Percentiles rank a stretch among this genome's conserved stretches.
Conservation (phyloP, 2,888 invertebrate species). For the Drosophila nigricruria region DNA sequence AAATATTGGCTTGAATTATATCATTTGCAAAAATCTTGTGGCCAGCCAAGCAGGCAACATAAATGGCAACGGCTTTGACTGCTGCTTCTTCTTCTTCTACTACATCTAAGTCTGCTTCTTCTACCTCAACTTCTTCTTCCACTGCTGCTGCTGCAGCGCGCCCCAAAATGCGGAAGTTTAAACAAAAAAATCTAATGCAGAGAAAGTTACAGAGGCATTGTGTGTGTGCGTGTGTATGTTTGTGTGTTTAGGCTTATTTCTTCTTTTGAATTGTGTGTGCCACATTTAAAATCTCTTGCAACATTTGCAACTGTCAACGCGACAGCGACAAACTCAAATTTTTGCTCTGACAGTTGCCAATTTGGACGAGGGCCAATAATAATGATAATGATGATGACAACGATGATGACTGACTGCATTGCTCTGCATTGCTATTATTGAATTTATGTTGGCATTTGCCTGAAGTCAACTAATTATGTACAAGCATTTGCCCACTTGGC, state of each 20-base stretch:
- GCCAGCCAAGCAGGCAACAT: conserved; percentile 74
- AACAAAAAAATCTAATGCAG: conserved; percentile 48
- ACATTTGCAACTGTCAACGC: conserved; percentile 79
- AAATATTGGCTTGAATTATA: conserved; percentile 77
- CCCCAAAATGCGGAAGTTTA: conserved; percentile 77
- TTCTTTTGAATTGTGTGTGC: conserved; percentile 13
- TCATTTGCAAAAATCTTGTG: conserved; percentile 76
- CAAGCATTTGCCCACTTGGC: conserved; percentile 5
- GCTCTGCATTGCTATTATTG: conserved; percentile 39
- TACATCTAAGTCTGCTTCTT: conserved; percentile 20
- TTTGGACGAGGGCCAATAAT: conserved; percentile 72
- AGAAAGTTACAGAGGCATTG: conserved; percentile 10
- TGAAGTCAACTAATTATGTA: conserved; percentile 10
- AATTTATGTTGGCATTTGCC: conserved; percentile 32
- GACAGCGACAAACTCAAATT: conserved; percentile 55
- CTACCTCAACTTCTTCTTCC: conserved; percentile 19
- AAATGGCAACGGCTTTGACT: conserved; percentile 54
- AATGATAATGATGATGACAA: conserved; percentile 26
- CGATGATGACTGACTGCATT: conserved; percentile 9
- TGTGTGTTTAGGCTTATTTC: conserved; percentile 17
- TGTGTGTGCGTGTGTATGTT: conserved; percentile 9
- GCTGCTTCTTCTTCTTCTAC: conserved; percentile 14
- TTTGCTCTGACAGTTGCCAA: conserved; percentile 61
- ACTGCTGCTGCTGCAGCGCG: conserved; percentile 36
- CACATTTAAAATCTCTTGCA: conserved; percentile 48